Percentiles rank a stretch among this genome's conserved stretches.
Evolutionary conservation across 2,797 vertebrate species (phyloP).

Genomic region (Peromyscus aztecus): DNA sequence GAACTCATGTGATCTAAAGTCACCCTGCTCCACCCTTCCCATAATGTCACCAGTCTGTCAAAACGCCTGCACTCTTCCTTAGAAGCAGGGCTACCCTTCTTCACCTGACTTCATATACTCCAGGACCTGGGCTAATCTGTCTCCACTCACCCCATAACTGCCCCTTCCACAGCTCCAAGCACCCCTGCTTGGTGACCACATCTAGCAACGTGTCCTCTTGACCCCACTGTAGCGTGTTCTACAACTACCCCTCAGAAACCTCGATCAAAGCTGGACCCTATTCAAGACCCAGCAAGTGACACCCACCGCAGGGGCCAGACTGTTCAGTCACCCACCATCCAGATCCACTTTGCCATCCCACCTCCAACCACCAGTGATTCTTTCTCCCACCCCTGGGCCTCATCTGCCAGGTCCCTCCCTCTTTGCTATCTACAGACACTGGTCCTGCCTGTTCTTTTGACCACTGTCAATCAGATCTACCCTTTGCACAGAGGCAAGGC

Average conservation of each 20-base stretch:
- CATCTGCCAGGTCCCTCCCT: neutral
- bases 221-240: neutral
- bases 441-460: neutral
- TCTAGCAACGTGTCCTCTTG: neutral
- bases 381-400: accelerated
- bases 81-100: neutral
- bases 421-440: neutral
- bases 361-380: neutral
- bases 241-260: accelerated
- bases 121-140: accelerated
- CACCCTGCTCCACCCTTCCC: neutral
- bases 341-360: neutral
- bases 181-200: neutral
- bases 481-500: too few relatives aligned
- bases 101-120: neutral
- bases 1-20: accelerated
- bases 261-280: neutral
- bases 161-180: neutral
- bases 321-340: neutral
- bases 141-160: neutral
- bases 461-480: neutral
- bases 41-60: neutral
- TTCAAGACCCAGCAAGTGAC: neutral
- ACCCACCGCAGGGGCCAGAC: neutral
- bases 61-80: neutral